phyloP scores from a whole-genome alignment of 2,113 vertebrate genomes.

The Myotis lucifugus region DNA sequence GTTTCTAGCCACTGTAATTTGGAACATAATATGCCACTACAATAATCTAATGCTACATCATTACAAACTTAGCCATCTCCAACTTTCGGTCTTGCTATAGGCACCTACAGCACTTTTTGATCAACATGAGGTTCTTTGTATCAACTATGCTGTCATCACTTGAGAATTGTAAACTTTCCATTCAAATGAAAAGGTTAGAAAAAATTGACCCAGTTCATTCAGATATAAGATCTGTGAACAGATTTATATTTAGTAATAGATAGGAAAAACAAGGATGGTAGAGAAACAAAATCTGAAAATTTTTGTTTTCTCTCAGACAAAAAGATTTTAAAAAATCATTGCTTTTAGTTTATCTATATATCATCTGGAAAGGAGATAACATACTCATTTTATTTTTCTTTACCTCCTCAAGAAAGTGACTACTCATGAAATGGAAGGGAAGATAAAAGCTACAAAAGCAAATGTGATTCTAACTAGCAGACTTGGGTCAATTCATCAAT shows the following conservation, averaged over 20 bases:
- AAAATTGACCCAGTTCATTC: background rate
- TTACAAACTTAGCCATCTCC: background rate
- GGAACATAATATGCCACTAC: background rate
- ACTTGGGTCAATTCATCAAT: background rate
- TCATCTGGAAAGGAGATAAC: background rate
- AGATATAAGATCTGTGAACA: background rate
- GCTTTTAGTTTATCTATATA: background rate
- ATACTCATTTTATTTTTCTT: conserved; percentile 27
- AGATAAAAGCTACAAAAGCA: conserved; percentile 25
- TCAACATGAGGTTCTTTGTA: background rate
- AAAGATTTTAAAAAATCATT: background rate
- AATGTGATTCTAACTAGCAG: background rate
- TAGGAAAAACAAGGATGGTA: background rate
- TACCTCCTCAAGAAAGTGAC: background rate
- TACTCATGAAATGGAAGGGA: background rate
- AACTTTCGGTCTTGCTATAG: background rate
- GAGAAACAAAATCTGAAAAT: background rate
- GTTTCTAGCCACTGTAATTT: background rate
- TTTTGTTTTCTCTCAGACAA: background rate
- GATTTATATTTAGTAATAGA: conserved; percentile 25
- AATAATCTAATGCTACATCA: background rate
- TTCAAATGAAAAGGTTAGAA: conserved; percentile 30
- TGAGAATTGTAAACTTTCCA: background rate
- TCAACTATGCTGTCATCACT: background rate
- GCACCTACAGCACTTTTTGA: background rate